Percentiles rank a stretch among this genome's conserved stretches.
phyloP scores from a whole-genome alignment of 2,113 vertebrate genomes.

The Fregetta grallaria region DNA sequence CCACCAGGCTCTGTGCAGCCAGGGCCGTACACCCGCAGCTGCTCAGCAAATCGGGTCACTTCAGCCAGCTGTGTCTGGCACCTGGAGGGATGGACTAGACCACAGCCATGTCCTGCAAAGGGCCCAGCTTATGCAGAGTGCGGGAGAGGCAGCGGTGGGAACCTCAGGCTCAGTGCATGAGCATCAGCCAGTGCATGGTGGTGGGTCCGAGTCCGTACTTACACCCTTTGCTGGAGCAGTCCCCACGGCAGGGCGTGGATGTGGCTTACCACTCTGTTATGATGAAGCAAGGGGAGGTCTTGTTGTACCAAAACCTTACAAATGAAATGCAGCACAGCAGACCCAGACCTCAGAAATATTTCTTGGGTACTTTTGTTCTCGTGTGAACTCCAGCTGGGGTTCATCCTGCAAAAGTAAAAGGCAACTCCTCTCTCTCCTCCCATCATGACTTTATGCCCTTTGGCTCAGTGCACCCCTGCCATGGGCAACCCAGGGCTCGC shows the following conservation, averaged over 20 bases:
- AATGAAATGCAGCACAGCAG: neutral
- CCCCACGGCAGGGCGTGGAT: accelerated
- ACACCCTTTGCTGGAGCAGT: neutral
- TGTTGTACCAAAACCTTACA: neutral
- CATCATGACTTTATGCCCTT: neutral
- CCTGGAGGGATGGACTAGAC: neutral
- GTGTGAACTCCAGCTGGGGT: neutral
- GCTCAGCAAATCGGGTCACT: neutral
- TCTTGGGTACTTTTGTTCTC: neutral
- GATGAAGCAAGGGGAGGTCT: neutral
- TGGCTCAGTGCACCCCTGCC: neutral
- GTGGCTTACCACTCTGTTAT: neutral
- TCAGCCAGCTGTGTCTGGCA: neutral
- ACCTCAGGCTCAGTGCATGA: accelerated
- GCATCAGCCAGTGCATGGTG: too few relatives aligned
- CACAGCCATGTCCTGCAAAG: neutral
- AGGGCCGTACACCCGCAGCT: too few relatives aligned
- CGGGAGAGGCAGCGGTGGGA: neutral
- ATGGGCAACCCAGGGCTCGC: neutral
- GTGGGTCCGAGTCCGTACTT: accelerated
- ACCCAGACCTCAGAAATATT: neutral
- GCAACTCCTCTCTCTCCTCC: neutral
- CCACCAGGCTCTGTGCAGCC: accelerated
- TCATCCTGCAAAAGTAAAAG: neutral
- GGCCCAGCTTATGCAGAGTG: neutral